Evolutionary conservation across 2,888 invertebrate genomes (phyloP).

Genomic region (Drosophila nigricruria): DNA sequence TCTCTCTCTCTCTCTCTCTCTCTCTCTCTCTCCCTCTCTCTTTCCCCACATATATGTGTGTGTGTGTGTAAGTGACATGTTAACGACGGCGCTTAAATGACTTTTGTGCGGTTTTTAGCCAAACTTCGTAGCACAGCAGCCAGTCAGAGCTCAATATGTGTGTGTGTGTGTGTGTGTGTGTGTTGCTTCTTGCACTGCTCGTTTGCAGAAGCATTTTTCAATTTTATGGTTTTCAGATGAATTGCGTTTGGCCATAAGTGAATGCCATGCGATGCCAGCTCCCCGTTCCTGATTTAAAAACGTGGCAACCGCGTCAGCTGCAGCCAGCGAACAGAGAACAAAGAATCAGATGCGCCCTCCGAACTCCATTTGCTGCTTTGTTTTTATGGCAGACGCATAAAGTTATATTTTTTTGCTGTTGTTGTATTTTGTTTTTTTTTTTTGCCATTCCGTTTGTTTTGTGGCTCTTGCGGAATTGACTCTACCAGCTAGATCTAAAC

Average conservation of each 20-base stretch:
- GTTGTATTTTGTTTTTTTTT: background rate
- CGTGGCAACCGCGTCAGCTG: conserved; percentile 64
- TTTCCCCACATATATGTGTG: background rate
- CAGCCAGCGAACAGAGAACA: conserved; percentile 63
- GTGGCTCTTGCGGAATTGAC: conserved; percentile 6
- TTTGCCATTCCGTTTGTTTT: conserved; percentile 30
- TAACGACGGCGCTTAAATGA: conserved; percentile 81
- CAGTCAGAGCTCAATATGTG: conserved; percentile 27
- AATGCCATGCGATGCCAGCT: conserved; percentile 64
- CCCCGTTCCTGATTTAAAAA: conserved; percentile 22
- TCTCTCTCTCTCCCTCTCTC: background rate
- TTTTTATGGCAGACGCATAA: conserved; percentile 58
- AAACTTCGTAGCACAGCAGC: conserved; percentile 45
- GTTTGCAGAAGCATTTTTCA: conserved; percentile 77
- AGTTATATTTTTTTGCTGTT: conserved; percentile 52
- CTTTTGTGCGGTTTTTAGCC: conserved; percentile 81
- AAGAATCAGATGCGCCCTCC: conserved; percentile 36
- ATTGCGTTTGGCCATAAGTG: conserved; percentile 81
- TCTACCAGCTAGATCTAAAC: conserved; percentile 25
- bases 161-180: conserved; percentile 12
- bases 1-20: background rate
- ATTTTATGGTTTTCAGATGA: conserved; percentile 84
- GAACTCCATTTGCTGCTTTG: conserved; percentile 21
- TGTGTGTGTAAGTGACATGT: conserved; percentile 72
- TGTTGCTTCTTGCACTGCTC: conserved; percentile 35